Evolutionary conservation across 2,888 invertebrate genomes (phyloP), one percentile per base, ranked within the genome.

Genomic region (Hecatera dysodea): DNA sequence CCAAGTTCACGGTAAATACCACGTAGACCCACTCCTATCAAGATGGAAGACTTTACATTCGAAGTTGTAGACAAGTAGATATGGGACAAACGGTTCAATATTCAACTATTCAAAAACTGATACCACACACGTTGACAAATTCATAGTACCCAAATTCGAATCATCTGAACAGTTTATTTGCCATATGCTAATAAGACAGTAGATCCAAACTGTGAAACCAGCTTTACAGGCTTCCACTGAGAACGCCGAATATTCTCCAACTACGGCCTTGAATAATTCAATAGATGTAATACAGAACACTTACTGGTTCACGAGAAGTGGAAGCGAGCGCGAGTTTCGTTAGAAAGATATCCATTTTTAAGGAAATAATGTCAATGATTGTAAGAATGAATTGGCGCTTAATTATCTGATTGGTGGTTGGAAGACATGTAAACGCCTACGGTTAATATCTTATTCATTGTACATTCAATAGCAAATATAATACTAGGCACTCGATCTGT

Each of bases 201-300:
- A 52, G 59, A 73, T 69, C 55, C 46, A 22, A 72, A 78, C 63
- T 56, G 53, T 72, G 55, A 57, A 78, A 75, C 68, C 67, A 78
- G 75, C 75, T 84, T 82, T 75, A 77, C 75, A 72, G 55, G 56
- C 63, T 72, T 66, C 48, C 59, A 62, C 72, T 52, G 64, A 64
- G 62, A 57, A 65, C 68, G 55, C 46, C 63, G 68, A 68, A 72
- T 79, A 79, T 71, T 71, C 79, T 70, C 55, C 65, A 73, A 67
- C 56, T 53, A 44, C 22, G 56, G 56, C 70, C 73, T 75, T 84
- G 82, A 83, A 83, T 84, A 65, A 83, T 82, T 83, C 83, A 83
- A 78, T 72, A 70, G 82, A 77, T 70, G 72, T 73, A 61, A 59
- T 72, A 72, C 72, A 78, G 67, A 68, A 74, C 42, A 36, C 19